These are phyloP conservation scores for Pollenia labialis DNA, from an alignment of 2,888 invertebrate genomes.

Conservation along the genomic window DNA sequence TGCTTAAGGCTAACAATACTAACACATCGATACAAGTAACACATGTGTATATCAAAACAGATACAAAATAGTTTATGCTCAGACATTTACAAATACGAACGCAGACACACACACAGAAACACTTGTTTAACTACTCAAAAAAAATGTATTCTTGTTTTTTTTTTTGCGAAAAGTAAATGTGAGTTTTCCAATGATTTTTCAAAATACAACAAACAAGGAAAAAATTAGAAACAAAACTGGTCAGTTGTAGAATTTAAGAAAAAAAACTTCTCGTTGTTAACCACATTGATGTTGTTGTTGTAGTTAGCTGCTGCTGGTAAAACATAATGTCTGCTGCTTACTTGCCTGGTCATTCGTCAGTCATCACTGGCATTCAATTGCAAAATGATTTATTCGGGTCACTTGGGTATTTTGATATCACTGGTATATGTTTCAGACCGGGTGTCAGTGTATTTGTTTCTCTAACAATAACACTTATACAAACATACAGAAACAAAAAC, in stretches of 20 bases:
- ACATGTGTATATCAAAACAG: conserved; percentile 29
- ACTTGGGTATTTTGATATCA: conserved; percentile 77
- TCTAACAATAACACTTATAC: conserved; percentile 50
- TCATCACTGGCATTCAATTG: conserved; percentile 77
- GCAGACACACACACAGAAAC: not conserved
- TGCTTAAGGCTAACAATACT: conserved; percentile 50
- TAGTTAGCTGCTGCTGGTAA: conserved; percentile 14
- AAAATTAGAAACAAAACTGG: conserved; percentile 33
- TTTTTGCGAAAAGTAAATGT: not conserved
- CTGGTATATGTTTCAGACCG: conserved; percentile 59
- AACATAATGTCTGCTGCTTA: conserved; percentile 55
- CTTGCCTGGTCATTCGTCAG: conserved; percentile 68
- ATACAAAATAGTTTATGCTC: conserved; percentile 32
- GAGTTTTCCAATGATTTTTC: conserved; percentile 50
- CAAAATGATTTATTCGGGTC: conserved; percentile 83
- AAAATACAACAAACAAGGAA: conserved; percentile 36
- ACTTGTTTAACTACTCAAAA: not conserved
- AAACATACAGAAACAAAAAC: conserved; percentile 46
- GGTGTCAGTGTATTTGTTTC: not conserved
- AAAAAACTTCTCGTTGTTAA: conserved; percentile 13
- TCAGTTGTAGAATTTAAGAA: conserved; percentile 25
- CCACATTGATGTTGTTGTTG: conserved; percentile 38
- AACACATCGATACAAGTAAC: conserved; percentile 12
- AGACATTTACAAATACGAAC: conserved; percentile 24
- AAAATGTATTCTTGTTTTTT: not conserved